Evolutionary conservation across 2,113 vertebrate genomes (phyloP), one percentile per base, ranked within the genome.

Genomic region (Neogale vison): DNA sequence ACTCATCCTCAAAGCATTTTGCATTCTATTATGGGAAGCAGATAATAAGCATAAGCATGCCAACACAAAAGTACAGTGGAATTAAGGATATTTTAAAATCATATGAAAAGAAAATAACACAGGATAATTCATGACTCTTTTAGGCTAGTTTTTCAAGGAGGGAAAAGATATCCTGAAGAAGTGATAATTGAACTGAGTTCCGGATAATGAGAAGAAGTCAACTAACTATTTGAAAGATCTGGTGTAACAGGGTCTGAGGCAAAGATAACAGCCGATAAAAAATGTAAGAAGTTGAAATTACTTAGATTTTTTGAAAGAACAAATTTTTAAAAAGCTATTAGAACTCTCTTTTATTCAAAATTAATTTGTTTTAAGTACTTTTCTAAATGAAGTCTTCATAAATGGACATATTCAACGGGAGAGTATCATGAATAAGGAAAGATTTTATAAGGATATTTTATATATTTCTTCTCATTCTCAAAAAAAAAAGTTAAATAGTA

Each of bases 401-500:
- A 85, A 63, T 86, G 17, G 2, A 24, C 2, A 21, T 74, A 10
- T 72, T 67, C 61, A 91, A 45, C 80, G 26, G 11, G 34, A 63
- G 34, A 63, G 29, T 61, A 2, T 20, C 67, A 17, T 23, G 31
- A 77, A 65, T 39, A 63, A 86, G 12, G 4, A 15, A 80, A 42
- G 2, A 13, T 92, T 50, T 90, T 8, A 4, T 12, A 81, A 57
- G 20, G 7, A 61, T 93, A 57, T 0, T 42, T n/a, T 92, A 4
- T 50, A 29, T 7, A 55, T 55, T 3, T 1, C 18, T 92, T 47
- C 42, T 87, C 18, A 82, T 47, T 96, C 50, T 94, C 31, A 50
- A 34, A 89, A 97, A 36, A 36, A 45, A 82, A 96, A 57, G 72
- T 55, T 42, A 88, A 93, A 61, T 31, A 91, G 26, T 39, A 95